Base-by-base conservation (phyloP, 1,140 invertebrate genomes). In the Heliconius melpomene region DNA sequence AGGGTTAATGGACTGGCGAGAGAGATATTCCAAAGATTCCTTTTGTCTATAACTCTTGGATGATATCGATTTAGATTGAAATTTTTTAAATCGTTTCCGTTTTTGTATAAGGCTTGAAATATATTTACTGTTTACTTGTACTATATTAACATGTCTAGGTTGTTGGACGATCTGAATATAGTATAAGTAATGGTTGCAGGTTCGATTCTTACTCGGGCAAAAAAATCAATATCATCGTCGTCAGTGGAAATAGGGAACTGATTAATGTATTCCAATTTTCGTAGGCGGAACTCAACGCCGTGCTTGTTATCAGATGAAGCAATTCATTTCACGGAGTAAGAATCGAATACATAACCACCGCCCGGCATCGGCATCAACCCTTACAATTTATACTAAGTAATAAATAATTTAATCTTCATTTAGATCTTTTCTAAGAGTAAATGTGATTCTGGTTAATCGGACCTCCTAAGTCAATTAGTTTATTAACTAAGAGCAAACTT, bases 1-100 rank as follows among this genome's bases (percentile, higher is more conserved):
- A 81, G 87, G 88, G 85, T 88, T 90, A 89, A 91, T 87, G 86
- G 85, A 85, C 88, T 86, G 87, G 77, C 85, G 89, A 89, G 84
- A 89, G 80, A 82, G 85, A 91, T 85, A 85, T 81, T 87, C 77
- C 71, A 80, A 87, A 90, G 90, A 90, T 85, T 85, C 79, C 77
- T 85, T 85, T 66, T 66, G 60, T 66, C 60, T 66, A 26, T 29
- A 29, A 66, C 8, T 26, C 60, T 66, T 26, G 60, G 29, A 26
- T 29, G n/a, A 66, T 66, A 66, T 66, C 23, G 60, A 66, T 66
- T 11, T 26, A 18, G 23, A 29, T 66, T 66, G 26, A 29, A 66
- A 3, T 66, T 26, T 29, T 26, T 29, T 9, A n/a, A 57, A 57
- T 46, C 40, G n/a, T 57, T 23, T 23, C 20, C n/a, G 3, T 57